These are phyloP conservation scores for Notolepis coatsorum DNA, from an alignment of 2,797 vertebrate genomes.

Conservation along the genomic window DNA sequence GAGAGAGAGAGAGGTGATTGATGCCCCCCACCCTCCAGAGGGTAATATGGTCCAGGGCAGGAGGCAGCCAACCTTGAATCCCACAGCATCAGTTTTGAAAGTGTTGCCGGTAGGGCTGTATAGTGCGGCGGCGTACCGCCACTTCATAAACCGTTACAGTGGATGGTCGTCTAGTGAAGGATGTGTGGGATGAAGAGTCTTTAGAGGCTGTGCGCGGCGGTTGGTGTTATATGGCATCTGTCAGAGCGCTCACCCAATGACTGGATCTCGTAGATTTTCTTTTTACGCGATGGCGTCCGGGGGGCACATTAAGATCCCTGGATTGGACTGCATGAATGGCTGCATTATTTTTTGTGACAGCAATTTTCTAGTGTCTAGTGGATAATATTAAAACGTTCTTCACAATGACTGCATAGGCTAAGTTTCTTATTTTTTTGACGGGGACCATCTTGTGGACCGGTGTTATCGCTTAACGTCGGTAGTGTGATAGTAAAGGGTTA, in stretches of 20 bases:
- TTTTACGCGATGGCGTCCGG: not conserved
- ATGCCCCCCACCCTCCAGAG: conserved; percentile 62
- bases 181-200: conserved; percentile 62
- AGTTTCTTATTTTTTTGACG: no score
- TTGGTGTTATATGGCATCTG: conserved; percentile 49
- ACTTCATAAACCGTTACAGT: conserved; percentile 74
- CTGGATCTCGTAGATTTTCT: not conserved
- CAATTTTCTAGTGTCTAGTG: no score
- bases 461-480: no score
- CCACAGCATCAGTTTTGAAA: conserved; percentile 64
- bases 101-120: conserved; percentile 45
- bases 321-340: no score
- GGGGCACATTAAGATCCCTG: not conserved
- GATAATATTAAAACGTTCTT: no score
- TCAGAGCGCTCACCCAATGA: conserved; percentile 43
- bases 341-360: no score
- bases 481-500: no score
- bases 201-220: conserved; percentile 62
- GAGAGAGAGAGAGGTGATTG: conserved; percentile 66
- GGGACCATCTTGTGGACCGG: no score
- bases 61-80: conserved; percentile 73
- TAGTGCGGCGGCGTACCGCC: conserved; percentile 62
- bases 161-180: conserved; percentile 66
- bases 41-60: conserved; percentile 63
- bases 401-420: no score